phyloP scores from a whole-genome alignment of 2,888 invertebrate genomes.

The Beris morrisii region DNA sequence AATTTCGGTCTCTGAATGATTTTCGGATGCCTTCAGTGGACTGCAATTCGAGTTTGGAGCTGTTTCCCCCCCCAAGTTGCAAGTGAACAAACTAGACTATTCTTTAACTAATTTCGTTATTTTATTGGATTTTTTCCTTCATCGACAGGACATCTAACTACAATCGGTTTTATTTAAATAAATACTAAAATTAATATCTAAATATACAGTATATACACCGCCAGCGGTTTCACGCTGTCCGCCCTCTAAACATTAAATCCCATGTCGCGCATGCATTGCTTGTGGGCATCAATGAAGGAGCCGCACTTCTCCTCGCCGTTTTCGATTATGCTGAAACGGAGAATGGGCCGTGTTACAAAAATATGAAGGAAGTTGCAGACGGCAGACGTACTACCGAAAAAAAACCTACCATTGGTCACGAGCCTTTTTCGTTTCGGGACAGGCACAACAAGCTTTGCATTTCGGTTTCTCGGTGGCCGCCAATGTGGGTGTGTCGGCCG shows the following conservation, averaged over 20 bases:
- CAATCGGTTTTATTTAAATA: not conserved
- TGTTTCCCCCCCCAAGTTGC: too few species aligned
- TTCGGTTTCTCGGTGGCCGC: slow-evolving; percentile 68
- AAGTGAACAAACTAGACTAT: too few species aligned
- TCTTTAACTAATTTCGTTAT: too few species aligned
- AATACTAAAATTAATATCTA: slow-evolving; percentile 15
- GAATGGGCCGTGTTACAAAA: slow-evolving; percentile 29
- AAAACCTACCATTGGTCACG: slow-evolving; percentile 84
- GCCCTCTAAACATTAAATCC: slow-evolving; percentile 86
- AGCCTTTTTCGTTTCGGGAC: slow-evolving; percentile 90
- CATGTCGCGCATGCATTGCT: slow-evolving; percentile 92
- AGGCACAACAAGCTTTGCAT: slow-evolving; percentile 94
- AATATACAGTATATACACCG: slow-evolving; percentile 16
- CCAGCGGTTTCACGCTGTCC: not conserved
- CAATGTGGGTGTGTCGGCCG: slow-evolving; percentile 43
- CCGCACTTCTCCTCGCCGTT: slow-evolving; percentile 90
- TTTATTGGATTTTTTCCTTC: too few species aligned
- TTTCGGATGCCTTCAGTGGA: too few species aligned
- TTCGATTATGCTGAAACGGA: slow-evolving; percentile 78
- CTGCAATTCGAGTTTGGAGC: too few species aligned
- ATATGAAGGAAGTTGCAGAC: not conserved
- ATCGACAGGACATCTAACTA: too few species aligned
- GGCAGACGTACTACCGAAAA: not conserved
- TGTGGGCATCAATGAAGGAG: slow-evolving; percentile 91
- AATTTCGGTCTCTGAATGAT: too few species aligned